Evolutionary conservation across 2,113 vertebrate species (phyloP).

Genomic region (Marcusenius ussheri): DNA sequence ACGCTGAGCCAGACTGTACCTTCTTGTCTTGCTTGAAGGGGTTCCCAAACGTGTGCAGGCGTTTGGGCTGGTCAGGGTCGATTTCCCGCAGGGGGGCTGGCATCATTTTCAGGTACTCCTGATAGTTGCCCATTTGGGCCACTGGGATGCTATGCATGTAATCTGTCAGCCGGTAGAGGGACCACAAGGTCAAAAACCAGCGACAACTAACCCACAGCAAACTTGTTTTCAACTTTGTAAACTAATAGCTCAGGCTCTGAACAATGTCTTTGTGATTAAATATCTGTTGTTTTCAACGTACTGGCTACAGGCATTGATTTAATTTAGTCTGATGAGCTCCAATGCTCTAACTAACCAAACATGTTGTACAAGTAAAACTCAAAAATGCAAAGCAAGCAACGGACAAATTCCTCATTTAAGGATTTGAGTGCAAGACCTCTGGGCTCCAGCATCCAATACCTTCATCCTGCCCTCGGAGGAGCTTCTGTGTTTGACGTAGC

Average conservation of each 20-base stretch:
- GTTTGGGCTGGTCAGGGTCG: conserved; percentile 89
- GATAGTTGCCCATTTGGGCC: conserved; percentile 97
- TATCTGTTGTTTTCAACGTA: background rate
- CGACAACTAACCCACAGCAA: background rate
- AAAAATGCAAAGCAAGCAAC: background rate
- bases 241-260: background rate
- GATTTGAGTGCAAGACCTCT: background rate
- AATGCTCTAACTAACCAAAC: background rate
- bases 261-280: background rate
- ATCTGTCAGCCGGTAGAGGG: conserved; percentile 56
- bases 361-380: background rate
- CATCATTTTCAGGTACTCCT: conserved; percentile 88
- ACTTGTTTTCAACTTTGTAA: background rate
- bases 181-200: background rate
- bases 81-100: conserved; percentile 87
- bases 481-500: conserved; percentile 74
- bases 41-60: conserved; percentile 92
- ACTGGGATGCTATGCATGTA: conserved; percentile 92
- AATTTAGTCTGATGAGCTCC: background rate
- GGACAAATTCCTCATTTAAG: background rate
- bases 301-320: background rate
- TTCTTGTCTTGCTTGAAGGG: conserved; percentile 98
- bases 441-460: conserved; percentile 52
- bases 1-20: conserved; percentile 50
- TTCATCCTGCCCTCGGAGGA: conserved; percentile 85